Conservation (phyloP, 2,888 invertebrate species). For the Drosophila kambysellisi region DNA sequence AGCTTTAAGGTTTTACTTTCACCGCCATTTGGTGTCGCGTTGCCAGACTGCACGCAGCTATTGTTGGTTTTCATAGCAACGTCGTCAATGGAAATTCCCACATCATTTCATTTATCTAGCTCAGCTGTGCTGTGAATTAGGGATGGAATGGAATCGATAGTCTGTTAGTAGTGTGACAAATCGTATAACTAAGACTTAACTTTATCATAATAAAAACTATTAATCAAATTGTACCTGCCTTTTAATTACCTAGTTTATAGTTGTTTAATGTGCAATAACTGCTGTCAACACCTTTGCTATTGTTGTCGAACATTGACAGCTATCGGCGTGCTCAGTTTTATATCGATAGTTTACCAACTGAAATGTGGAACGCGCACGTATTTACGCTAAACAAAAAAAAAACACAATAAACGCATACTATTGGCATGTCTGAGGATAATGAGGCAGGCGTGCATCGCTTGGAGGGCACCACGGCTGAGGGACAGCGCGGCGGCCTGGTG, state of each 20-base stretch:
- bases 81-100: neutral
- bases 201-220: neutral
- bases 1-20: slow-evolving; percentile 31
- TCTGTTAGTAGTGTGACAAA: neutral
- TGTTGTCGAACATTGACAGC: neutral
- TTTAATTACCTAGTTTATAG: neutral
- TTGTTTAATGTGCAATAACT: neutral
- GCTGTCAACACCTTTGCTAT: neutral
- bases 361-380: slow-evolving; percentile 61
- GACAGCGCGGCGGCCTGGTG: slow-evolving; percentile 89
- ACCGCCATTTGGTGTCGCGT: slow-evolving; percentile 20
- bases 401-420: slow-evolving; percentile 17
- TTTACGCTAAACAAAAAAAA: slow-evolving; percentile 46
- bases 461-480: slow-evolving; percentile 88
- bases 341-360: slow-evolving; percentile 38
- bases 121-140: slow-evolving; percentile 22
- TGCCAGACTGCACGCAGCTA: slow-evolving; percentile 38
- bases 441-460: slow-evolving; percentile 88
- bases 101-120: neutral
- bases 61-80: neutral
- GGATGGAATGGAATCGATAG: neutral
- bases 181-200: neutral
- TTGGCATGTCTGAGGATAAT: slow-evolving; percentile 67
- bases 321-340: neutral
- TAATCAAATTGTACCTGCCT: neutral